Percentiles rank a stretch among this genome's conserved stretches.
Conservation (phyloP, 2,797 vertebrate genomes). For the Mus spretus region DNA sequence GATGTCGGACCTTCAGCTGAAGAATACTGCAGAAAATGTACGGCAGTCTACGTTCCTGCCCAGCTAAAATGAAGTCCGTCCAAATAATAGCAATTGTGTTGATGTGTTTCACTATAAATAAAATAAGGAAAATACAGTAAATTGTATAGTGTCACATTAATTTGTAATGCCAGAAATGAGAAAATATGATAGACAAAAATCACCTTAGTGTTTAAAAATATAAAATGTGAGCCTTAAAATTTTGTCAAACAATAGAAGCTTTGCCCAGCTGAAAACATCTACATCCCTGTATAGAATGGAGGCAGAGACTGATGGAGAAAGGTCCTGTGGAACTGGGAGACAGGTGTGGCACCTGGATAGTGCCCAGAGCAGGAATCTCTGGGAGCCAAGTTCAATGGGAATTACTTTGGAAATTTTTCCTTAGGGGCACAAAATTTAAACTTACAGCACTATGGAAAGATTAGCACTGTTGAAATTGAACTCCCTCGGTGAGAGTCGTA, state of each 20-base stretch:
- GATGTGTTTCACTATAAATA: background rate
- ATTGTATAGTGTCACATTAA: background rate
- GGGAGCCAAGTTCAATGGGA: constrained; percentile 73
- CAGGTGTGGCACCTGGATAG: background rate
- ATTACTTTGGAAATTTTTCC: constrained; percentile 82
- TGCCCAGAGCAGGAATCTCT: constrained; percentile 15
- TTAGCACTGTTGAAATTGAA: constrained; percentile 84
- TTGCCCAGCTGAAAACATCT: background rate
- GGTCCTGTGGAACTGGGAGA: background rate
- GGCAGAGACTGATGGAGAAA: background rate
- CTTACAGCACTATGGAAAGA: constrained; percentile 75
- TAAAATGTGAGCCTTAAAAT: background rate
- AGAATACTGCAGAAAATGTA: background rate
- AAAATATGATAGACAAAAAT: constrained; percentile 35
- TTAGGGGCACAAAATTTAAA: constrained; percentile 81
- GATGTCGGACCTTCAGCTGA: background rate
- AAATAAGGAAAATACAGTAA: background rate
- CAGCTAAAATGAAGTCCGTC: background rate
- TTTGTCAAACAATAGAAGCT: background rate
- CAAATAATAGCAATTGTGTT: background rate
- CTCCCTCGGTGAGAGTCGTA: constrained; percentile 77
- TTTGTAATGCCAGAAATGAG: background rate
- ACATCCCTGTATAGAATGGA: background rate
- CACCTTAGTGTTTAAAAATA: background rate
- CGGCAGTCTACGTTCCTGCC: background rate